These are phyloP conservation scores for Dryadula phaetusa DNA, from an alignment of 2,888 invertebrate genomes.

Conservation along the genomic window DNA sequence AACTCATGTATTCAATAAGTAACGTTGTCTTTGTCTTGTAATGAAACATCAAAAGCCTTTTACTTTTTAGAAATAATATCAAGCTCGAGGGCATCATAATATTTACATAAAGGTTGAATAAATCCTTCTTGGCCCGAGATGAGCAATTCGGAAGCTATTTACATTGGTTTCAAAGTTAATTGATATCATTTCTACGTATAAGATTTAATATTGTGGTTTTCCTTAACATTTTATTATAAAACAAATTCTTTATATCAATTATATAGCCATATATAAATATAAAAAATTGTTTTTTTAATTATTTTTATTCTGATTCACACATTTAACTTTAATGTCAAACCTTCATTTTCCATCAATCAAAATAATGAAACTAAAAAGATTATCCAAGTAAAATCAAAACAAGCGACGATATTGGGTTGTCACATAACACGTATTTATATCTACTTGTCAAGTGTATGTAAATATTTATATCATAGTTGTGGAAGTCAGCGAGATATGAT, in stretches of 20 bases:
- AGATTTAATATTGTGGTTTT: conserved; percentile 23
- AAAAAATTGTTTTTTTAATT: background rate
- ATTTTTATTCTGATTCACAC: background rate
- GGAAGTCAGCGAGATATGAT: conserved; percentile 68
- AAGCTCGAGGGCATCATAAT: conserved; percentile 28
- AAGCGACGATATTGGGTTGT: conserved; percentile 1
- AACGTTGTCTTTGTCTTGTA: conserved; percentile 23
- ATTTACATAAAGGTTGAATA: conserved; percentile 36
- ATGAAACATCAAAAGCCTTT: conserved; percentile 29
- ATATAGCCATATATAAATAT: background rate
- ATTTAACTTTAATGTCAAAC: background rate
- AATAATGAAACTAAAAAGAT: background rate
- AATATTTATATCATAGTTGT: conserved; percentile 59
- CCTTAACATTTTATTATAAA: background rate
- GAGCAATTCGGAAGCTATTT: conserved; percentile 39
- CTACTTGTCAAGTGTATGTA: conserved; percentile 28
- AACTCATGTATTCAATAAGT: conserved; percentile 17
- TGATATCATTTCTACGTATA: conserved; percentile 36
- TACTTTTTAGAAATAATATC: conserved; percentile 30
- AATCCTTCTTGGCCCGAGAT: conserved; percentile 33
- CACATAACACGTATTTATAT: background rate
- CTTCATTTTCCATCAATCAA: background rate
- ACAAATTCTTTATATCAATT: background rate
- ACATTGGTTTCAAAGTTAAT: conserved; percentile 35
- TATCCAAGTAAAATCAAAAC: background rate